Evolutionary conservation across 2,888 invertebrate genomes (phyloP).

Genomic region (Nephrotoma flavescens): DNA sequence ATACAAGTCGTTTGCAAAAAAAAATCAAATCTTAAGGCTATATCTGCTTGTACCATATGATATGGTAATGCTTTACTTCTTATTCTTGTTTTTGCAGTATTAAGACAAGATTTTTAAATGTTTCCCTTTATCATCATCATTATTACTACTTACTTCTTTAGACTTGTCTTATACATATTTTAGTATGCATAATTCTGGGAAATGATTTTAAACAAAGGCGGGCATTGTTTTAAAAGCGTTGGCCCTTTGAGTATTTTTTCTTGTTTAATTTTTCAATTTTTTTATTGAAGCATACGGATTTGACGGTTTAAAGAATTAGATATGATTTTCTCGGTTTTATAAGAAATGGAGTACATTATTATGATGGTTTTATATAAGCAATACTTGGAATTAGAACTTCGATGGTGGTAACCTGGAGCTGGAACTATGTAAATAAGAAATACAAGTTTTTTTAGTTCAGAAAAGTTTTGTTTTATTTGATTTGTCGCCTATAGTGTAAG

Average conservation of each 20-base stretch:
- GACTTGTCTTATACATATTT: background rate
- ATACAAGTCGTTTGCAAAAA: background rate
- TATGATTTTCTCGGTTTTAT: background rate
- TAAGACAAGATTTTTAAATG: background rate
- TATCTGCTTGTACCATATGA: background rate
- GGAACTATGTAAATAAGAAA: background rate
- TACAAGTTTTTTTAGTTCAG: background rate
- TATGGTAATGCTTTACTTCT: background rate
- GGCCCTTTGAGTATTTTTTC: background rate
- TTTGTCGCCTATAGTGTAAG: too few relatives aligned
- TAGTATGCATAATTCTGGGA: constrained; percentile 5
- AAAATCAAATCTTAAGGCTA: background rate
- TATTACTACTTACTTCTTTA: background rate
- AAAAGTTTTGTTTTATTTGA: background rate
- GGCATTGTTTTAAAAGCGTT: background rate
- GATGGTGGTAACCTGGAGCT: background rate
- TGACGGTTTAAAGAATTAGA: background rate
- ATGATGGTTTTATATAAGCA: background rate
- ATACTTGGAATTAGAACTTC: background rate
- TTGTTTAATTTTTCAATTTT: background rate
- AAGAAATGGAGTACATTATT: background rate
- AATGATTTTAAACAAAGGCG: constrained; percentile 1
- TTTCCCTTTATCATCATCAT: background rate
- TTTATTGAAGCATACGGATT: background rate
- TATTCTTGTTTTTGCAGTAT: background rate